Evolutionary conservation across 2,888 invertebrate genomes (phyloP).

Genomic region (Trichogramma dendrolimi): DNA sequence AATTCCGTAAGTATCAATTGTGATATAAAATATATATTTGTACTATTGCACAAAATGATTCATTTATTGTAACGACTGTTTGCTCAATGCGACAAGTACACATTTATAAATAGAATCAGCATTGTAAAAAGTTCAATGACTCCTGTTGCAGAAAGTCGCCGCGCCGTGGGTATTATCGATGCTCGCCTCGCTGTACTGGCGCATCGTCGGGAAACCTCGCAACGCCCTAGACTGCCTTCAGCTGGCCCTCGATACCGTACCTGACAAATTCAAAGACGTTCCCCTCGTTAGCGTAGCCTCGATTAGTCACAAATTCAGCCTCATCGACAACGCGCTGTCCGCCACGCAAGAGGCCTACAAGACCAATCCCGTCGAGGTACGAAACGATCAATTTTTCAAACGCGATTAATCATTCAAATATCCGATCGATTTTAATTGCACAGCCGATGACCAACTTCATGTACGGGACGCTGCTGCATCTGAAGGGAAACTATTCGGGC

Average conservation of each 20-base stretch:
- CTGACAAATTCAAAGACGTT: conserved; percentile 61
- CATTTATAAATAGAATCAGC: no score
- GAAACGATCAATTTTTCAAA: background rate
- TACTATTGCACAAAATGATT: background rate
- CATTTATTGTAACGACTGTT: no score
- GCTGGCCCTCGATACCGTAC: conserved; percentile 59
- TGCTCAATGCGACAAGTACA: no score
- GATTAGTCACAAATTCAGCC: conserved; percentile 63
- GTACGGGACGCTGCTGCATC: conserved; percentile 61
- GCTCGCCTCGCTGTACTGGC: conserved; percentile 74
- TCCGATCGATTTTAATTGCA: conserved; percentile 12
- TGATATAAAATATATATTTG: background rate
- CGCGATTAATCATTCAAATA: background rate
- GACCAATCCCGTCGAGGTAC: conserved; percentile 63
- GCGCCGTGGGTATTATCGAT: conserved; percentile 72
- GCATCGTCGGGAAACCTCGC: conserved; percentile 64
- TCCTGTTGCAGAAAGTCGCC: conserved; percentile 61
- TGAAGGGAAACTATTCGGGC: conserved; percentile 61
- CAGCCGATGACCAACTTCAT: conserved; percentile 71
- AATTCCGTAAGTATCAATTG: conserved; percentile 56
- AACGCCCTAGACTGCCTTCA: conserved; percentile 70
- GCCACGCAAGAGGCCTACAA: conserved; percentile 62
- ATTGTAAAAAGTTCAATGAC: background rate
- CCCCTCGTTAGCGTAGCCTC: conserved; percentile 69
- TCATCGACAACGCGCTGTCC: conserved; percentile 62